A percentile compares a stretch with the other conserved stretches of the same genome.
Evolutionary conservation across 1,140 invertebrate species (phyloP).

Genomic region (Cherax quadricarinatus): DNA sequence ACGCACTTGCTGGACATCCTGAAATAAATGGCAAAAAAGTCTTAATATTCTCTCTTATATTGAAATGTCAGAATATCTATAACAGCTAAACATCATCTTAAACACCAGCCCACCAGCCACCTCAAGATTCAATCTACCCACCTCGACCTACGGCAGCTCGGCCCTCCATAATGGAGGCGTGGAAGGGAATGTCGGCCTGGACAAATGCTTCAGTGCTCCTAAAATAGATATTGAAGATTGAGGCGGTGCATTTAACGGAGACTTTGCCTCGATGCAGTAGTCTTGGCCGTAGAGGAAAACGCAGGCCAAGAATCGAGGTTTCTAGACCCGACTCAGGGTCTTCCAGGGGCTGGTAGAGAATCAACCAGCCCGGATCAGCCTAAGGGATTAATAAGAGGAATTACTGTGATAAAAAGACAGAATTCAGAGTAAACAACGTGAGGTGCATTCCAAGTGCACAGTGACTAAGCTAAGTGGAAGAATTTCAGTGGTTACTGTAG

Average conservation of each 20-base stretch:
- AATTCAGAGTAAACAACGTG: too few species aligned
- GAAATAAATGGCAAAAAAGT: too few species aligned
- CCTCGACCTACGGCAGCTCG: neutral
- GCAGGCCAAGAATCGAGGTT: neutral
- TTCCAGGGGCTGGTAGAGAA: neutral
- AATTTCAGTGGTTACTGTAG: too few species aligned
- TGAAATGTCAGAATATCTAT: too few species aligned
- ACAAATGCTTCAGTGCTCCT: constrained; percentile 43
- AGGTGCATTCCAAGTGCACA: too few species aligned
- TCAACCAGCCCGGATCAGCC: neutral
- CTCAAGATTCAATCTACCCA: too few species aligned
- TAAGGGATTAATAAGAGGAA: neutral
- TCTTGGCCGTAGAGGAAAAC: neutral
- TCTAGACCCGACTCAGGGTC: neutral
- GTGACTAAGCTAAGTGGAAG: too few species aligned
- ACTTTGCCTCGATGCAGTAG: constrained; percentile 14
- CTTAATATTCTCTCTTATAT: too few species aligned
- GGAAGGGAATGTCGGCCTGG: constrained; percentile 25
- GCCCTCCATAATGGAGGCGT: constrained; percentile 28
- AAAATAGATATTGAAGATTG: constrained; percentile 45
- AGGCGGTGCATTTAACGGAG: constrained; percentile 45
- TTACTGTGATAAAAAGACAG: too few species aligned
- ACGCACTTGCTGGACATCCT: too few species aligned
- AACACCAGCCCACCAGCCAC: too few species aligned
- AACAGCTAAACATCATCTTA: too few species aligned